A percentile compares a stretch with the other conserved stretches of the same genome.
These are phyloP conservation scores for Holothuria leucospilota DNA, from an alignment of 53 echinoderm and acorn worm genomes.

Conservation along the genomic window DNA sequence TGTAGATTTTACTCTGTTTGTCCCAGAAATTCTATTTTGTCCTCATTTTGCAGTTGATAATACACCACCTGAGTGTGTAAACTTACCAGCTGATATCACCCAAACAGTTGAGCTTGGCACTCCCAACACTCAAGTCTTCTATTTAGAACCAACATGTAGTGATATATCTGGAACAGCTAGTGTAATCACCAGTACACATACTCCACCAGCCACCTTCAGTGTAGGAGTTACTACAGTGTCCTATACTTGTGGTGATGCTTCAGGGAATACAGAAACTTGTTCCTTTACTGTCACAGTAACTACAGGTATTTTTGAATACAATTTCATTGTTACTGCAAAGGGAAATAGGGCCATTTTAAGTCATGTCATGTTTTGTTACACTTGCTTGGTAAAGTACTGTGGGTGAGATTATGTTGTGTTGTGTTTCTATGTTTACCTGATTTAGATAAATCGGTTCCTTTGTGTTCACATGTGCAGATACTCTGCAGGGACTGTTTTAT, in stretches of 20 bases:
- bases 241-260: constrained; percentile 61
- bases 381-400: too few species aligned
- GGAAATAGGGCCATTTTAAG: too few species aligned
- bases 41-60: neutral
- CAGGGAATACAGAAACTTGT: constrained; percentile 46
- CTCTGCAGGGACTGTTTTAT: too few species aligned
- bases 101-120: constrained; percentile 27
- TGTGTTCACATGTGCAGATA: too few species aligned
- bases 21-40: too few species aligned
- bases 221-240: constrained; percentile 54
- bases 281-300: neutral
- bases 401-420: too few species aligned
- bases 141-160: constrained; percentile 57
- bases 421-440: too few species aligned
- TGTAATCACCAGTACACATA: constrained; percentile 6
- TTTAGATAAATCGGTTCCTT: too few species aligned
- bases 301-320: neutral
- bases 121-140: constrained; percentile 5
- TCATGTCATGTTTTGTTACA: too few species aligned
- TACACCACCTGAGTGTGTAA: constrained; percentile 22
- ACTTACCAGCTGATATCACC: neutral
- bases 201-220: constrained; percentile 42
- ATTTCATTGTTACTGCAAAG: too few species aligned
- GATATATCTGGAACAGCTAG: constrained; percentile 58
- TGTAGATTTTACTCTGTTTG: too few species aligned